A percentile compares a stretch with the other conserved stretches of the same genome.
phyloP scores from a whole-genome alignment of 1,140 invertebrate genomes.

The Drosophila virilis region DNA sequence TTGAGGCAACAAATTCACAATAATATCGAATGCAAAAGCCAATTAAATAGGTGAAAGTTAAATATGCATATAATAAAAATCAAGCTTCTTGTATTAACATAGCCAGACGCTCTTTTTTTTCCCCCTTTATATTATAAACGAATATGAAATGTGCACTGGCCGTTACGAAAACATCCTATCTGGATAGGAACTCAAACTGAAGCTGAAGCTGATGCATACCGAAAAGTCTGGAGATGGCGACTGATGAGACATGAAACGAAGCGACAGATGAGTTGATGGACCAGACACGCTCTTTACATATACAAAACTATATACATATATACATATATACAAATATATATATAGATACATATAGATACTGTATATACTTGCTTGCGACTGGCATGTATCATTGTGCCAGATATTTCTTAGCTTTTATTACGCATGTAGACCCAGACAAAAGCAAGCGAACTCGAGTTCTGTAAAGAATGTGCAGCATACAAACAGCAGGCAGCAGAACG shows the following conservation, averaged over 20 bases:
- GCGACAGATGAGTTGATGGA: conserved; percentile 46
- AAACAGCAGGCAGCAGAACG: conserved; percentile 23
- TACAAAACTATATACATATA: background rate
- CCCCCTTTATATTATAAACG: conserved; percentile 44
- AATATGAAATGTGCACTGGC: conserved; percentile 57
- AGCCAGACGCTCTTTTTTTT: background rate
- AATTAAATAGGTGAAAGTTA: conserved; percentile 25
- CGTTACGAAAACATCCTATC: background rate
- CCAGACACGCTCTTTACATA: conserved; percentile 19
- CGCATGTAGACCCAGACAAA: conserved; percentile 46
- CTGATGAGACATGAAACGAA: conserved; percentile 68
- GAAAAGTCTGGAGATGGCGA: conserved; percentile 54
- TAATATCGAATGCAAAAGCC: conserved; percentile 9
- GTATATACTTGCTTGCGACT: background rate
- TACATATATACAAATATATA: background rate
- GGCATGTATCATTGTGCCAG: conserved; percentile 20
- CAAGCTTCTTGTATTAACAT: background rate
- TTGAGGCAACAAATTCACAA: conserved; percentile 22
- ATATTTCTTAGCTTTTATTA: conserved; percentile 70
- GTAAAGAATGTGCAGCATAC: conserved; percentile 33
- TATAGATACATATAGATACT: background rate
- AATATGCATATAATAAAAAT: background rate
- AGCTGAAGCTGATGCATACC: conserved; percentile 61
- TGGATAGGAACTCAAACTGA: conserved; percentile 35
- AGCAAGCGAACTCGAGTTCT: conserved; percentile 29